Conservation (phyloP, 2,888 invertebrate species). For the Agrotis clavis region DNA sequence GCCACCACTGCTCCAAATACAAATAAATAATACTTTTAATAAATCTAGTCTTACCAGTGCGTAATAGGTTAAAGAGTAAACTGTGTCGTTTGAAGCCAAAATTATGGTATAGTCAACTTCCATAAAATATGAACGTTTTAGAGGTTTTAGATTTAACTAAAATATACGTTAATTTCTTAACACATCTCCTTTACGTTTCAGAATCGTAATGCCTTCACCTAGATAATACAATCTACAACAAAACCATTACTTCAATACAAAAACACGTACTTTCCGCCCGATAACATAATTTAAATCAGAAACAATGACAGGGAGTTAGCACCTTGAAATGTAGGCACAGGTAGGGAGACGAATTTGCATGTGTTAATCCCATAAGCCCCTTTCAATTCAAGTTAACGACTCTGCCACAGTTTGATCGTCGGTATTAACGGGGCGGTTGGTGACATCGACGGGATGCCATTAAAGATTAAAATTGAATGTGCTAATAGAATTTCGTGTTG, state of each 20-base stretch:
- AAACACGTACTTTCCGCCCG: slow-evolving; percentile 36
- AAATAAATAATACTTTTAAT: too few relatives aligned
- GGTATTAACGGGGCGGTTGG: slow-evolving; percentile 52
- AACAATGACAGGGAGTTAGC: slow-evolving; percentile 52
- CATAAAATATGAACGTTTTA: not conserved
- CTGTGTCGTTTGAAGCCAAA: not conserved
- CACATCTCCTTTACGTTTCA: too few relatives aligned
- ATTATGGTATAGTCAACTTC: not conserved
- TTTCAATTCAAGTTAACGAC: slow-evolving; percentile 70
- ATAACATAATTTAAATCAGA: slow-evolving; percentile 54
- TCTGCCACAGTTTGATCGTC: slow-evolving; percentile 62
- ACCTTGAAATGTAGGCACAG: slow-evolving; percentile 61
- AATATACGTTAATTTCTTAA: too few relatives aligned
- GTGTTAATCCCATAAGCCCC: slow-evolving; percentile 68
- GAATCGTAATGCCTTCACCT: too few relatives aligned
- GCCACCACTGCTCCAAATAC: too few relatives aligned
- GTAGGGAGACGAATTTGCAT: slow-evolving; percentile 65
- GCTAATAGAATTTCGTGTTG: slow-evolving; percentile 56
- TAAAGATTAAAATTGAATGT: slow-evolving; percentile 64
- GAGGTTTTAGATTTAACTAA: not conserved
- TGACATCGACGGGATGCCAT: slow-evolving; percentile 59
- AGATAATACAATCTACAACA: not conserved
- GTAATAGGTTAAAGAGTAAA: too few relatives aligned
- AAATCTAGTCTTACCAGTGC: too few relatives aligned
- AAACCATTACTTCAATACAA: slow-evolving; percentile 16